These are phyloP conservation scores for Penaeus japonicus DNA, from an alignment of 1,140 invertebrate species.

Conservation along the genomic window DNA sequence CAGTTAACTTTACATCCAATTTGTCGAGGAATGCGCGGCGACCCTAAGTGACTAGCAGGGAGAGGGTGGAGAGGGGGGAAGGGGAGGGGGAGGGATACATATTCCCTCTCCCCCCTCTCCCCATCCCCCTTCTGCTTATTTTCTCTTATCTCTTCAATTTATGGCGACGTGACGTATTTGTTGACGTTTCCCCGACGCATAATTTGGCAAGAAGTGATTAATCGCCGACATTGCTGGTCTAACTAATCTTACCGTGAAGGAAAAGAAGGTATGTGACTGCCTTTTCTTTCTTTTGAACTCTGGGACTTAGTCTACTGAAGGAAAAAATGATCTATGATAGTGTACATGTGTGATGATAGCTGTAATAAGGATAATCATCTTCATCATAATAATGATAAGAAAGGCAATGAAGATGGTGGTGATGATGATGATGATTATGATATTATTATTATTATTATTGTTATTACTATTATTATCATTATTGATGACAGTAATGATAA, in stretches of 20 bases:
- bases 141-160: slow-evolving; percentile 38
- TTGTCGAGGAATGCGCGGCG: slow-evolving; percentile 39
- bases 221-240: not conserved
- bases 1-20: slow-evolving; percentile 48
- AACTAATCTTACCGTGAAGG: not conserved
- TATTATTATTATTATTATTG: too few relatives aligned
- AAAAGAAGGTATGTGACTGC: not conserved
- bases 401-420: too few relatives aligned
- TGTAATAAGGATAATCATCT: too few relatives aligned
- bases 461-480: too few relatives aligned
- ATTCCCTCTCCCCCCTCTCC: too few relatives aligned
- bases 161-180: slow-evolving; percentile 39
- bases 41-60: not conserved
- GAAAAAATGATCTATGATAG: too few relatives aligned
- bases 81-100: too few relatives aligned
- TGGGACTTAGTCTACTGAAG: not conserved
- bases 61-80: not conserved
- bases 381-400: too few relatives aligned
- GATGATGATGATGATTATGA: too few relatives aligned
- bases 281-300: not conserved
- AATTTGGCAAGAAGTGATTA: slow-evolving; percentile 35
- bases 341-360: too few relatives aligned
- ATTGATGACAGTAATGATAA: too few relatives aligned
- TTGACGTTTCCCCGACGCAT: slow-evolving; percentile 45
- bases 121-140: not conserved